phyloP scores from a whole-genome alignment of 2,888 invertebrate species.

The Eupeodes latifasciatus region DNA sequence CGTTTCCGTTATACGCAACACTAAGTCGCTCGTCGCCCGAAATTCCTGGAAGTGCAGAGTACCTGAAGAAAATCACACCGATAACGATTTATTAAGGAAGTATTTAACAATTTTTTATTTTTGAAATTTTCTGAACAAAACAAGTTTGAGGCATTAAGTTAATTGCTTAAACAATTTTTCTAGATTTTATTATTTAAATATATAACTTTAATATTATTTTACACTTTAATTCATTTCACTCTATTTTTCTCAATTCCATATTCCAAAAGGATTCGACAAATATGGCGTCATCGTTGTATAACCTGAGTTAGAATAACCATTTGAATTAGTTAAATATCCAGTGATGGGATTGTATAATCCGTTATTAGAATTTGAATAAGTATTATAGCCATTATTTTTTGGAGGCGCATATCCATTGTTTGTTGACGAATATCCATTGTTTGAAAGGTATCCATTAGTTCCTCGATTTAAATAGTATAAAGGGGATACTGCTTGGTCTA shows the following conservation, averaged over 20 bases:
- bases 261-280: constrained; percentile 28
- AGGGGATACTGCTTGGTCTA: constrained; percentile 77
- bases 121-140: too few relatives aligned
- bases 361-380: neutral
- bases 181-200: too few relatives aligned
- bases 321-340: constrained; percentile 7
- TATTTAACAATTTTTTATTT: too few relatives aligned
- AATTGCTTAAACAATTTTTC: too few relatives aligned
- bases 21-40: too few relatives aligned
- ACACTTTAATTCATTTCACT: neutral
- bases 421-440: neutral
- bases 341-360: neutral
- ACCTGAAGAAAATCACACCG: too few relatives aligned
- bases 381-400: constrained; percentile 19
- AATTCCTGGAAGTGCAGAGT: too few relatives aligned
- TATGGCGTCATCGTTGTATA: constrained; percentile 29
- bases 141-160: too few relatives aligned
- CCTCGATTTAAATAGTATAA: constrained; percentile 59
- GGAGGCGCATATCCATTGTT: neutral
- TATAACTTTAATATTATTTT: neutral
- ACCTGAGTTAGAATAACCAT: constrained; percentile 25
- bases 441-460: constrained; percentile 5
- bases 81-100: too few relatives aligned
- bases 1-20: too few relatives aligned
- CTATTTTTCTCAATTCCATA: constrained; percentile 41